Conservation (phyloP, 2,888 invertebrate species). For the Drosophila austrosaltans region DNA sequence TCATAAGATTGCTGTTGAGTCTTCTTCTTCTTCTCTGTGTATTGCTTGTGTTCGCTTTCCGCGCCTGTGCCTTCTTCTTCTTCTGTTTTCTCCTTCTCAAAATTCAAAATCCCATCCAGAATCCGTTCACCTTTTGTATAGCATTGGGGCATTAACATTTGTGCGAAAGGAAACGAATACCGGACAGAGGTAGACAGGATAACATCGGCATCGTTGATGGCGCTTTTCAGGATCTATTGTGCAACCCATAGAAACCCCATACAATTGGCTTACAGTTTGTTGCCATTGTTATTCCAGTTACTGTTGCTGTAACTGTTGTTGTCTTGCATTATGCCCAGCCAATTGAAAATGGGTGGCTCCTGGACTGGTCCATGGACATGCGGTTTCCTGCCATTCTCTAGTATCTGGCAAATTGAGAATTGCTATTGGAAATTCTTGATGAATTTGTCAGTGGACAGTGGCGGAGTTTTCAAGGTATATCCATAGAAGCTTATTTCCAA, state of each 20-base stretch:
- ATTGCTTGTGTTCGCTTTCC: not conserved
- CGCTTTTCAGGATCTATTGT: conserved; percentile 28
- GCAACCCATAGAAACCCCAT: conserved; percentile 29
- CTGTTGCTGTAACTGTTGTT: conserved; percentile 34
- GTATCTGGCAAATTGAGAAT: conserved; percentile 44
- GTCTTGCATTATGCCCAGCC: conserved; percentile 41
- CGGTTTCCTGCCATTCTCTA: conserved; percentile 56
- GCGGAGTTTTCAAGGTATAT: not conserved
- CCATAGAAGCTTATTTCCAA: not conserved
- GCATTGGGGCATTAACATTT: conserved; percentile 58
- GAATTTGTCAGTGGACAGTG: conserved; percentile 29
- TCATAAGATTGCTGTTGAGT: not conserved
- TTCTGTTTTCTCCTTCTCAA: not conserved
- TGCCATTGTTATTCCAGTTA: conserved; percentile 22
- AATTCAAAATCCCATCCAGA: conserved; percentile 41
- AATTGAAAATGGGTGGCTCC: conserved; percentile 54
- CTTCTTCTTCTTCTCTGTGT: conserved; percentile 13
- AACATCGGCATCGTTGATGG: conserved; percentile 22
- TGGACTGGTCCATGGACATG: conserved; percentile 45
- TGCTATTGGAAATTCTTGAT: conserved; percentile 20
- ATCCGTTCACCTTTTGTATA: conserved; percentile 56
- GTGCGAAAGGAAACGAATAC: conserved; percentile 48
- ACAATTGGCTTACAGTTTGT: conserved; percentile 65
- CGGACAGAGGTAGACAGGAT: conserved; percentile 42
- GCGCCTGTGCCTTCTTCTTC: not conserved